Base-by-base conservation (phyloP, 64 coral and sea anemone genomes). In the Porites lutea region DNA sequence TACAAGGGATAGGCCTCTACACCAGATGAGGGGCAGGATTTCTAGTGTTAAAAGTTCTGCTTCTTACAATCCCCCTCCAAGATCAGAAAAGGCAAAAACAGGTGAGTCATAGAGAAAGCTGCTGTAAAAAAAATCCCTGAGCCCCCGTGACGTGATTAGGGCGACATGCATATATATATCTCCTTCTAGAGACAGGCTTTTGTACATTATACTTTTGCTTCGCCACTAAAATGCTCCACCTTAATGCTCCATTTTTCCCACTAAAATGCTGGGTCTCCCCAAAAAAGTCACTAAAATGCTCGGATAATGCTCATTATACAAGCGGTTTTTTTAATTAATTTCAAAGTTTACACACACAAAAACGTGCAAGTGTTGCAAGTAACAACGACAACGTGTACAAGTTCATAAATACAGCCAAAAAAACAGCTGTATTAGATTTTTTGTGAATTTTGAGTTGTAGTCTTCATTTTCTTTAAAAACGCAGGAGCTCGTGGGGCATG, bases 161-260 rank as follows among this genome's bases (percentile, higher is more conserved):
- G 1, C 27, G 27, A 37, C 27, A 37, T 37, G 27, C 27, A 37
- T 37, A n/a, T n/a, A n/a, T n/a, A n/a, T n/a, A 37, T 37, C 27
- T 37, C 27, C 27, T 37, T 37, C 27, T 37, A 37, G 27, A 37
- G 27, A 37, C 1, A 77, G 74, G 74, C 74, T 77, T 77, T 77
- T 77, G 50, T 77, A 77, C 48, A 52, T 77, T 55, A 52, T 77
- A 48, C 74, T 77, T 85, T 85, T 85, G 63, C 69, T 85, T 85
- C 45, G 62, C 61, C 63, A 85, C 64, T 85, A 85, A 70, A 85
- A 85, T 85, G 82, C 82, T 85, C 64, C 82, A 85, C 82, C 59
- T 85, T 85, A 69, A 69, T 85, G 82, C 82, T 85, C 82, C 45
- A 85, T 52, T 85, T 85, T 85, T 85, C 62, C 82, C 46, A 85